Evolutionary conservation across 2,888 invertebrate genomes (phyloP).

Genomic region (Agonum fuliginosum): DNA sequence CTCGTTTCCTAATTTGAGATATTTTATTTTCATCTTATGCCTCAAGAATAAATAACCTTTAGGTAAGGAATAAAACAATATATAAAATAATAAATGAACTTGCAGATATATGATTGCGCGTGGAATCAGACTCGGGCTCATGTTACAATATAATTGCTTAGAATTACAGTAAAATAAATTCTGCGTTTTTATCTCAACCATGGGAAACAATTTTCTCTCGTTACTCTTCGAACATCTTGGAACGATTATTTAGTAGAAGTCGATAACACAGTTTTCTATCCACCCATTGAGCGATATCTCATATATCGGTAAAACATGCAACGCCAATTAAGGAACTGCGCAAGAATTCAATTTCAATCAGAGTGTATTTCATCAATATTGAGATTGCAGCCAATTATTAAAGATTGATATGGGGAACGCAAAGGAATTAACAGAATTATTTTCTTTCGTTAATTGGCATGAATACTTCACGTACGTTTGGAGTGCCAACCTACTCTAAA

Average conservation of each 20-base stretch:
- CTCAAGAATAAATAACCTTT: conserved; percentile 11
- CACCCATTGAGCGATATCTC: conserved; percentile 30
- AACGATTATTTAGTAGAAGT: background rate
- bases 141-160: conserved; percentile 25
- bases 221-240: conserved; percentile 5
- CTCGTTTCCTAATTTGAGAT: too few relatives aligned
- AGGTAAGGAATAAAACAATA: background rate
- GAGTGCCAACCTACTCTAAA: background rate
- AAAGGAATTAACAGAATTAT: conserved; percentile 48
- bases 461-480: conserved; percentile 27
- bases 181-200: background rate
- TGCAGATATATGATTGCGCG: background rate
- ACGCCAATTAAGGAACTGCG: conserved; percentile 43
- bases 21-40: too few relatives aligned
- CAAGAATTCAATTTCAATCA: conserved; percentile 46
- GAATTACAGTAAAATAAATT: conserved; percentile 23
- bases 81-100: conserved; percentile 4
- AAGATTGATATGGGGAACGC: conserved; percentile 37
- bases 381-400: conserved; percentile 52
- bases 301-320: conserved; percentile 44
- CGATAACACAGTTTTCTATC: conserved; percentile 23
- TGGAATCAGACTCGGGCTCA: background rate
- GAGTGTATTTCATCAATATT: conserved; percentile 51
- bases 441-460: conserved; percentile 51
- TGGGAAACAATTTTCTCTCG: conserved; percentile 41